A percentile compares a stretch with the other conserved stretches of the same genome.
These are phyloP conservation scores for Pogonocherus hispidulus DNA, from an alignment of 2,888 invertebrate species.

Conservation along the genomic window DNA sequence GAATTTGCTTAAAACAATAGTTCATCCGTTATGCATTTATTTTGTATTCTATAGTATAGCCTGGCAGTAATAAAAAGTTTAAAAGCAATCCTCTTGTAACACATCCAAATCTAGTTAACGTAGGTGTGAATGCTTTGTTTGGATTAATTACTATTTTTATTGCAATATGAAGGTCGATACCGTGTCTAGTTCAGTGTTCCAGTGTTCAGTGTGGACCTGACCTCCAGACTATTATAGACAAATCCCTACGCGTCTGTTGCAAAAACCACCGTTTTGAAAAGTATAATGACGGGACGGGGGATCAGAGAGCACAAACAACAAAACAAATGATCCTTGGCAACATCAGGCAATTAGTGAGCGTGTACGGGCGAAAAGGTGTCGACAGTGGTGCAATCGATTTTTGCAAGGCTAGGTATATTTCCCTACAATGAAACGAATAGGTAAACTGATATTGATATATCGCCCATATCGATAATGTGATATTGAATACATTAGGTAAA, in stretches of 20 bases:
- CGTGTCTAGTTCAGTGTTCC: no score
- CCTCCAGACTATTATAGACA: neutral
- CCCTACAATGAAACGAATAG: neutral
- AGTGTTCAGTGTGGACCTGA: neutral
- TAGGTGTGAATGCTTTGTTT: neutral
- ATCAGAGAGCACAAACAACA: neutral
- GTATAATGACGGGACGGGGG: neutral
- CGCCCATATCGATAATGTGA: neutral
- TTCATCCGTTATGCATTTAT: no score
- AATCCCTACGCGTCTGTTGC: neutral
- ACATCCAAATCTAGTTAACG: neutral
- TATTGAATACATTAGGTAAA: no score
- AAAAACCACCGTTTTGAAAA: neutral
- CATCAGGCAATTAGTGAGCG: neutral
- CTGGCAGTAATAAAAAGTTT: no score
- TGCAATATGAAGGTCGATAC: neutral
- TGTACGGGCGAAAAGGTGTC: neutral
- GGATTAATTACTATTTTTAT: slow-evolving; percentile 2
- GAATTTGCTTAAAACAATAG: no score
- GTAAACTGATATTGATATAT: neutral
- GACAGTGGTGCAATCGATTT: neutral
- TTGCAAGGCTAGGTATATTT: neutral
- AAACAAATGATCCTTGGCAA: neutral
- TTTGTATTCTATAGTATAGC: no score
- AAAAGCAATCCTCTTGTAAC: neutral